Conservation (phyloP, 2,888 invertebrate species). For the Podotricha telesiphe region DNA sequence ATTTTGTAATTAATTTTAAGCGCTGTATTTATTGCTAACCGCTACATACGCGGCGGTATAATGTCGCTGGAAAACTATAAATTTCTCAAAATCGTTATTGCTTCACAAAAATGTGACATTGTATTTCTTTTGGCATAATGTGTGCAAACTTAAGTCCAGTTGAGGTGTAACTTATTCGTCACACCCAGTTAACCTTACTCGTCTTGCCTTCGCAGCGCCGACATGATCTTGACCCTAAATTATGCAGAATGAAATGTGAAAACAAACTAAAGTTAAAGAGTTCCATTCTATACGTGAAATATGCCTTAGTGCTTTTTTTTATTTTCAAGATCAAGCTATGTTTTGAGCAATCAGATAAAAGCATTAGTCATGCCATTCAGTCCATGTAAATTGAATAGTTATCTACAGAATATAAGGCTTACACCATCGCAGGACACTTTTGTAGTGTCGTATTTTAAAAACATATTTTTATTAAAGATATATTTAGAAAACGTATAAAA, state of each 20-base stretch:
- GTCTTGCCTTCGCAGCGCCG: slow-evolving; percentile 31
- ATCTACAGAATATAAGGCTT: too few relatives aligned
- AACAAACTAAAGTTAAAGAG: not conserved
- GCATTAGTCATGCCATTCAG: too few relatives aligned
- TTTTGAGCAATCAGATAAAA: too few relatives aligned
- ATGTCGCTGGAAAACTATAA: not conserved
- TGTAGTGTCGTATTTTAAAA: too few relatives aligned
- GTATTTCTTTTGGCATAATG: slow-evolving; percentile 33
- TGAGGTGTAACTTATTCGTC: slow-evolving; percentile 23
- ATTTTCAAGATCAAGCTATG: not conserved
- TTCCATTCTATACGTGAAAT: not conserved
- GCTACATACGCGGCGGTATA: not conserved
- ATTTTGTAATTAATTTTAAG: slow-evolving; percentile 1
- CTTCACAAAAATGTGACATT: slow-evolving; percentile 25
- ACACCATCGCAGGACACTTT: too few relatives aligned
- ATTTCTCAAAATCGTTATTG: slow-evolving; percentile 10
- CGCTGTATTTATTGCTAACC: not conserved
- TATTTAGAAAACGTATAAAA: too few relatives aligned
- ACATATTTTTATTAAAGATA: too few relatives aligned
- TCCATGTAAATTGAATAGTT: too few relatives aligned
- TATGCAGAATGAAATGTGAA: slow-evolving; percentile 3
- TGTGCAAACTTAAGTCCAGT: slow-evolving; percentile 28
- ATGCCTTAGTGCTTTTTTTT: not conserved
- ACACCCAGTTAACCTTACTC: slow-evolving; percentile 35
- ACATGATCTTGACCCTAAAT: slow-evolving; percentile 29